Base-by-base conservation (phyloP, 2,113 vertebrate species). In the Piprites chloris region DNA sequence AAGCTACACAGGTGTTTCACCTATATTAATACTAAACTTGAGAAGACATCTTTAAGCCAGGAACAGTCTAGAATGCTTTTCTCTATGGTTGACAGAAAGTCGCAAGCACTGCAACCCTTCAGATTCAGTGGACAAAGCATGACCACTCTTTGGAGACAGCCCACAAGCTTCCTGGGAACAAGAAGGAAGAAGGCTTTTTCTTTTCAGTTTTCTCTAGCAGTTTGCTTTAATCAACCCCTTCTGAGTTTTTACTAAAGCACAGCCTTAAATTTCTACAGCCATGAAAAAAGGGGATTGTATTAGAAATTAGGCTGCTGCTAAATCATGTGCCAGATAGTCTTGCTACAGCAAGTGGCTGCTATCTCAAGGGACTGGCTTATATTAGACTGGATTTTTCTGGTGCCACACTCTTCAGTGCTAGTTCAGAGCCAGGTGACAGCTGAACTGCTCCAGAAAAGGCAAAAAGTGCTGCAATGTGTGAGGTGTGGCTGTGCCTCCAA, bases 391-490 rank as follows among this genome's bases (percentile, higher is more conserved):
- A 33, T 78, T 76, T 69, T 93, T 72, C 79, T 77, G 77, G 52
- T 12, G 74, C 65, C 19, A 11, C 0, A 1, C n/a, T 86, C 37
- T n/a, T 28, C 28, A 14, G 23, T 17, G 52, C 19, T 17, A 27
- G 24, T 37, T 59, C 27, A 49, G 73, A 91, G 74, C 12, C 53
- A 49, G 35, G 50, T 27, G 66, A n/a, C 53, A 80, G 75, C 39
- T 41, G 39, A 77, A 58, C 15, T 26, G n/a, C 50, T 50, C 30
- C 75, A 63, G 53, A 50, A 68, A 52, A 49, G 35, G 65, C 41
- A 72, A 63, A 87, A 85, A 46, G 33, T 1, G 0, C 65, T 20
- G 0, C 23, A 16, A 56, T 1, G 11, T 6, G 21, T 9, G 44
- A 81, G 49, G 35, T 68, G 55, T 22, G 66, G 49, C 80, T 37